Base-by-base conservation (phyloP, 2,888 invertebrate genomes). In the Xanthorhoe spadicearia region DNA sequence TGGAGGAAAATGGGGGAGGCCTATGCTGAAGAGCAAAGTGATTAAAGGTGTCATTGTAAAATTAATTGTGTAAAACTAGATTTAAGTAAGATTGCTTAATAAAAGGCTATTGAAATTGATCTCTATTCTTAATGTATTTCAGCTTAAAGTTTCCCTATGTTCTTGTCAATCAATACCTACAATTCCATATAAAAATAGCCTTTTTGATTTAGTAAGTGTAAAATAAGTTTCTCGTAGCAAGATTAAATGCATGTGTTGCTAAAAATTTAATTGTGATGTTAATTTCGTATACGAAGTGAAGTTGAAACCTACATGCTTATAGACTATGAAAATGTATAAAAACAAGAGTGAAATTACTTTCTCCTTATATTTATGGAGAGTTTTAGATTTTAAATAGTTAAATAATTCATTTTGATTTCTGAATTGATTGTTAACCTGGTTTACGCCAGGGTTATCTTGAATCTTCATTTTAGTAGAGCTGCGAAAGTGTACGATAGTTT, bases 241-340 rank as follows among this genome's bases (percentile, higher is more conserved):
- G 52, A 28, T 50, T 15, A 32, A 19, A 50, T 61, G 60, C 13
- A 56, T 52, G 52, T 51, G 60, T 61, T 53, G 50, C 57, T 59
- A 17, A 48, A n/a, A 61, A 61, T 63, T 66, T 64, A 38, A 68
- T 69, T 71, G 68, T 66, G 51, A 62, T 64, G 68, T 55, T 64
- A 61, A 64, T 68, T 67, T 56, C 23, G 23, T 23, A 23, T 18
- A 66, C 10, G 17, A 66, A 69, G 61, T 61, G 67, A 70, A 69
- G 67, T 62, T 65, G 61, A 63, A 68, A 68, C 58, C 28, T 32
- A 61, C 58, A 59, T 65, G 64, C 49, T 69, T 55, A 55, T 65
- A 43, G 13, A 15, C 32, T 60, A n/a, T 48, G 6, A 35, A 56
- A 58, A 38, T 50, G 3, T 23, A 50, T 13, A 48, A 53, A n/a